phyloP scores from a whole-genome alignment of 1,140 invertebrate species.

The Arctopsyche grandis region DNA sequence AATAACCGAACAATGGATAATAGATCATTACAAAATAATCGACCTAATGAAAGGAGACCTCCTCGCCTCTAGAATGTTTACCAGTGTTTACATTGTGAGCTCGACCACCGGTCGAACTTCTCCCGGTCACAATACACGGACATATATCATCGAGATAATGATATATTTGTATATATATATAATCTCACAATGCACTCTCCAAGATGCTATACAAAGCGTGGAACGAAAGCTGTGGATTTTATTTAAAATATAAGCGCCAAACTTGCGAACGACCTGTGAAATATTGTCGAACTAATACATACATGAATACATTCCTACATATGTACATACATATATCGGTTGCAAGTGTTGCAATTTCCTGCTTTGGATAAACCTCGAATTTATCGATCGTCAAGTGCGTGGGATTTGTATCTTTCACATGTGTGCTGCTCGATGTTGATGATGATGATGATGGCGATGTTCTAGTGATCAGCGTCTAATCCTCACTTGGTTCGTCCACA shows the following conservation, averaged over 20 bases:
- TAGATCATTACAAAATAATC: constrained; percentile 55
- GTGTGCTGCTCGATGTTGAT: not conserved
- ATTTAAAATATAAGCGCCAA: no score
- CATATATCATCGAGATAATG: constrained; percentile 1
- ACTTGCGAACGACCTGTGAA: no score
- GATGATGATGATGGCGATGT: not conserved
- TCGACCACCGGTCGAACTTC: not conserved
- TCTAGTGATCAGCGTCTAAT: not conserved
- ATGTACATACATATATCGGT: no score
- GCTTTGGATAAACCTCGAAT: constrained; percentile 10
- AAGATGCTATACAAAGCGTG: no score
- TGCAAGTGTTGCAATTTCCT: constrained; percentile 29
- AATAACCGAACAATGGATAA: constrained; percentile 52
- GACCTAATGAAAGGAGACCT: constrained; percentile 51
- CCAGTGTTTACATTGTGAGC: constrained; percentile 47
- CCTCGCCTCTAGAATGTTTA: constrained; percentile 31
- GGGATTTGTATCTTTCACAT: not conserved
- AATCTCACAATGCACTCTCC: no score
- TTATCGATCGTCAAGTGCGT: constrained; percentile 6
- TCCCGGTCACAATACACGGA: not conserved
- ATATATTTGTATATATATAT: not conserved
- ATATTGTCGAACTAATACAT: no score
- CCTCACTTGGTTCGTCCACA: no score
- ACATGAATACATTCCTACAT: no score
- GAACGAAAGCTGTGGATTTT: no score